These are phyloP conservation scores for Lycophotia porphyrea DNA, from an alignment of 2,888 invertebrate genomes.

Conservation along the genomic window DNA sequence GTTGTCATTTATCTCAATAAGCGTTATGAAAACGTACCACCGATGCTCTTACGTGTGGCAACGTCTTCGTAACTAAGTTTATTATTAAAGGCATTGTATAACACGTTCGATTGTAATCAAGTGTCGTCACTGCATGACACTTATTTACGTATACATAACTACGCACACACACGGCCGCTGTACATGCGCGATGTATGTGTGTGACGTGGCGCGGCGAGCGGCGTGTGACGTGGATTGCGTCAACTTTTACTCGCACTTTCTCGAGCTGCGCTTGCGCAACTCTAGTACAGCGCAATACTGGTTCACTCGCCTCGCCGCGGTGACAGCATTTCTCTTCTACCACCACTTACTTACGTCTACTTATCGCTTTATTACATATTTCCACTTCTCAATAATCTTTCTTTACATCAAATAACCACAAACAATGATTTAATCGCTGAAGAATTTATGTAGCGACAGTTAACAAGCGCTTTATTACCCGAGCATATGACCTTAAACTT, in stretches of 20 bases:
- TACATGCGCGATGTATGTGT: slow-evolving; percentile 67
- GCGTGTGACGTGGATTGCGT: slow-evolving; percentile 88
- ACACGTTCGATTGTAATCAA: slow-evolving; percentile 82
- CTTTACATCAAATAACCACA: slow-evolving; percentile 29
- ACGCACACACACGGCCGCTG: slow-evolving; percentile 56
- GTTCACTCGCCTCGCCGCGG: slow-evolving; percentile 80
- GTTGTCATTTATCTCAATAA: slow-evolving; percentile 64
- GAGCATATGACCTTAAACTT: slow-evolving; percentile 73
- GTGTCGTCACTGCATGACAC: slow-evolving; percentile 82
- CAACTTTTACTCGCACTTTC: slow-evolving; percentile 91
- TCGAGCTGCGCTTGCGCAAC: slow-evolving; percentile 88
- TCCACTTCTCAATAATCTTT: slow-evolving; percentile 37
- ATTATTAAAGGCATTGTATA: slow-evolving; percentile 82
- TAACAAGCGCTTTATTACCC: slow-evolving; percentile 66
- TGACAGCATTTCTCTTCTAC: slow-evolving; percentile 80
- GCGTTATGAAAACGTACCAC: slow-evolving; percentile 65
- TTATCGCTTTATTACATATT: slow-evolving; percentile 33
- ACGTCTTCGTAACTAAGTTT: slow-evolving; percentile 70
- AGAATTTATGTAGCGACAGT: slow-evolving; percentile 67
- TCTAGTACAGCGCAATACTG: slow-evolving; percentile 81
- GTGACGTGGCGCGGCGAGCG: slow-evolving; percentile 76
- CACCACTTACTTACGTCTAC: slow-evolving; percentile 43
- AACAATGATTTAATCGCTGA: slow-evolving; percentile 65
- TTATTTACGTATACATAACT: slow-evolving; percentile 70
- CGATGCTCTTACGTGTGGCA: slow-evolving; percentile 65